Percentiles rank a stretch among this genome's conserved stretches.
Evolutionary conservation across 2,797 vertebrate genomes (phyloP).

Genomic region (Crenuchus spilurus): DNA sequence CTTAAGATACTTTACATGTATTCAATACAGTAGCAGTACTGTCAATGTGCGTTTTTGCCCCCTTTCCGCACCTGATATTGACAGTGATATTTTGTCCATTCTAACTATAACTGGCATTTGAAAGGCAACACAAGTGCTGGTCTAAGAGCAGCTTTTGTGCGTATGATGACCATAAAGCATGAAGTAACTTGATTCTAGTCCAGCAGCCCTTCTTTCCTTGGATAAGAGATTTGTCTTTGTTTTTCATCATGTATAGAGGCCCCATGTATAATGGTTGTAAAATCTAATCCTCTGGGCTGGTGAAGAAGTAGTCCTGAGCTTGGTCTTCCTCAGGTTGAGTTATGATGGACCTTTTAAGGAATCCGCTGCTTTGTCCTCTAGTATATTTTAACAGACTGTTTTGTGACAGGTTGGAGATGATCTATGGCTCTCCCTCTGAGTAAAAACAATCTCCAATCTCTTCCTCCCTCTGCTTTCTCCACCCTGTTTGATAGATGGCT

Average conservation of each 20-base stretch:
- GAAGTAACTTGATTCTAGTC: background rate
- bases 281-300: background rate
- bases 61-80: background rate
- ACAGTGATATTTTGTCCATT: background rate
- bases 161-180: background rate
- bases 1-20: too few relatives aligned
- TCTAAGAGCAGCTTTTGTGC: background rate
- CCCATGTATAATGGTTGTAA: background rate
- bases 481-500: conserved; percentile 58
- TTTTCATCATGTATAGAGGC: background rate
- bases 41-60: too few relatives aligned
- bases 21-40: background rate
- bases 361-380: conserved; percentile 45
- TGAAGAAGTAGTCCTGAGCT: background rate
- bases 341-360: conserved; percentile 40
- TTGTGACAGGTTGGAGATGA: conserved; percentile 49
- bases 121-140: background rate
- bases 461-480: conserved; percentile 57
- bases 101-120: background rate
- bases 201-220: background rate
- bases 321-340: conserved; percentile 19
- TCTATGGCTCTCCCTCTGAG: conserved; percentile 52
- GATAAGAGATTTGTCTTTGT: conserved; percentile 8
- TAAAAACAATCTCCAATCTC: conserved; percentile 54
- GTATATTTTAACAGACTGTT: conserved; percentile 51